Evolutionary conservation across 2,888 invertebrate genomes (phyloP), one percentile per base, ranked within the genome.

Genomic region (Eupithecia vulgata): DNA sequence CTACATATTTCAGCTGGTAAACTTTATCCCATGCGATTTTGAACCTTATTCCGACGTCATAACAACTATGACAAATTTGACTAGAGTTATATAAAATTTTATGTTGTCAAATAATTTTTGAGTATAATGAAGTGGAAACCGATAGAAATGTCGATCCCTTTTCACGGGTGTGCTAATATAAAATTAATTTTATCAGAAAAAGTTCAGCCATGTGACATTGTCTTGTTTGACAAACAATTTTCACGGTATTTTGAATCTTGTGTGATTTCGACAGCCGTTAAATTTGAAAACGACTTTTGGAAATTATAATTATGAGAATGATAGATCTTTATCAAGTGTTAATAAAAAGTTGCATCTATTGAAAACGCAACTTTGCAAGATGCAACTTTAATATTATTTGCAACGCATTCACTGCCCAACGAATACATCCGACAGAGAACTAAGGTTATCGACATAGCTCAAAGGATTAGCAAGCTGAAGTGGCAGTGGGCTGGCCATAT

Each of bases 61-160:
- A 83, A 78, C 75, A 40, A 15, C 52, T 13, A 68, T 21, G 35
- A 69, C 13, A 68, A 37, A 10, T 69, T 48, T 30, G 30, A 17
- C 5, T 25, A 67, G 5, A 78, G 80, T 42, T 15, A 21, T 42
- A 76, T 70, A 73, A 62, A 67, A n/a, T 15, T 59, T 74, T 6
- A 73, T 5, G 42, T 85, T 84, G 86, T 78, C 68, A 75, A 84
- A 80, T 75, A 79, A 83, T 79, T 77, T 81, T 73, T 75, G 79
- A 81, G 82, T 84, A 57, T 57, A 84, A 83, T 77, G 92, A 92
- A 91, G 92, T 93, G 91, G 93, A 94, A 94, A 94, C 90, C 88
- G 91, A 94, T 93, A 92, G 84, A 89, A 81, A 87, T 93, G 94
- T 94, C 94, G 90, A 91, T 93, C 91, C 91, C 90, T 88, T 91